Conservation (phyloP, 2,113 vertebrate genomes). For the Chionodraco myersi region DNA sequence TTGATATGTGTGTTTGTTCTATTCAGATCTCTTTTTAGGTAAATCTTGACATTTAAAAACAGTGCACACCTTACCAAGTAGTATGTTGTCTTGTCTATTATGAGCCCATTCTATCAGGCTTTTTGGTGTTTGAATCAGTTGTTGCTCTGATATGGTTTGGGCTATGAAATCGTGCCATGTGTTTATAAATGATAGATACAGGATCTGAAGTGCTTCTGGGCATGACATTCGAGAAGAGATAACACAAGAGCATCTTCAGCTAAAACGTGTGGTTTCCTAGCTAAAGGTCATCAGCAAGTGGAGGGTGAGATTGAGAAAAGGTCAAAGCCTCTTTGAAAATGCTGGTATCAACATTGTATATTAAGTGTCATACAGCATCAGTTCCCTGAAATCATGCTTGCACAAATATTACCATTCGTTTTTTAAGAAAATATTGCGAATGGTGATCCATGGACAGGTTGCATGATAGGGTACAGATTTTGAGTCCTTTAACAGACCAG, state of each 20-base stretch:
- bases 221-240: slow-evolving; percentile 54
- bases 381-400: slow-evolving; percentile 9
- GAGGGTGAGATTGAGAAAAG: slow-evolving; percentile 66
- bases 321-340: slow-evolving; percentile 64
- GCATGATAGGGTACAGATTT: not conserved
- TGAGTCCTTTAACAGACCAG: slow-evolving; percentile 16
- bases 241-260: slow-evolving; percentile 53
- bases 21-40: not conserved
- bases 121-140: slow-evolving; percentile 17
- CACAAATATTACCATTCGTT: not conserved
- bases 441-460: slow-evolving; percentile 3
- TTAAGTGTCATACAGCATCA: slow-evolving; percentile 21
- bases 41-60: not conserved
- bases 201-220: slow-evolving; percentile 40
- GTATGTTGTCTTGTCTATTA: not conserved
- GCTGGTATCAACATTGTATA: slow-evolving; percentile 39
- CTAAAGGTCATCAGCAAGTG: slow-evolving; percentile 72
- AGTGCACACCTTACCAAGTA: not conserved
- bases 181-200: slow-evolving; percentile 44
- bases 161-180: slow-evolving; percentile 17
- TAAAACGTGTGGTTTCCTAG: slow-evolving; percentile 31
- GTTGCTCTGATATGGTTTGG: slow-evolving; percentile 21
- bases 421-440: slow-evolving; percentile 10
- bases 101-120: slow-evolving; percentile 16
- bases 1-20: not conserved